Evolutionary conservation across 64 coral and sea anemone species (phyloP).

Genomic region (Porites lutea): DNA sequence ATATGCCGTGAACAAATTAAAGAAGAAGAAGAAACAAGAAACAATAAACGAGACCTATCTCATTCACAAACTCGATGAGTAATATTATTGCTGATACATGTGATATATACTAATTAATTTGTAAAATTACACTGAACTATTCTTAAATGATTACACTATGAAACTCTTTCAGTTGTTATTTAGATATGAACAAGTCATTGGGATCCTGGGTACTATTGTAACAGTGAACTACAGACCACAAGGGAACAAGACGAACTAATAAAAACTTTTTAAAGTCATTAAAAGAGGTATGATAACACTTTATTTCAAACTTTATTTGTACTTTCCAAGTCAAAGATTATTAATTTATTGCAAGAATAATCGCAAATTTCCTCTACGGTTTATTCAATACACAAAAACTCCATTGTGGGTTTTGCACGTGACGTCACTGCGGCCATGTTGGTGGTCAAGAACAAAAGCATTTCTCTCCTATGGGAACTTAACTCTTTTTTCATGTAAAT

Average conservation of each 20-base stretch:
- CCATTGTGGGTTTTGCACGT: no score
- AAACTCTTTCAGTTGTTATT: neutral
- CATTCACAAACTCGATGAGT: neutral
- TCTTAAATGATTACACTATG: neutral
- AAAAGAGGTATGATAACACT: neutral
- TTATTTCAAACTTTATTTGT: neutral
- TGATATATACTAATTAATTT: slow-evolving; percentile 3
- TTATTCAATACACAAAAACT: neutral
- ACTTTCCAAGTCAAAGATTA: neutral
- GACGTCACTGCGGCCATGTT: no score
- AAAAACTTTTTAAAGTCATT: neutral
- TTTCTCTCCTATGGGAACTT: no score
- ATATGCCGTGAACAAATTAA: neutral
- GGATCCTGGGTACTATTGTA: neutral
- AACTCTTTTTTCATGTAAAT: no score
- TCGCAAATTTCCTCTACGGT: neutral
- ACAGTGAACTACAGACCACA: neutral
- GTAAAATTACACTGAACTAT: neutral
- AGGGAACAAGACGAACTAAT: neutral
- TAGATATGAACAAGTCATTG: neutral
- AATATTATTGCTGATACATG: neutral
- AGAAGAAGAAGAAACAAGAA: neutral
- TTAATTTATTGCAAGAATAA: neutral
- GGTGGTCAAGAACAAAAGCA: no score
- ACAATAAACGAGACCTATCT: neutral